Evolutionary conservation across 1,140 invertebrate genomes (phyloP).

Genomic region (Bombus consobrinus): DNA sequence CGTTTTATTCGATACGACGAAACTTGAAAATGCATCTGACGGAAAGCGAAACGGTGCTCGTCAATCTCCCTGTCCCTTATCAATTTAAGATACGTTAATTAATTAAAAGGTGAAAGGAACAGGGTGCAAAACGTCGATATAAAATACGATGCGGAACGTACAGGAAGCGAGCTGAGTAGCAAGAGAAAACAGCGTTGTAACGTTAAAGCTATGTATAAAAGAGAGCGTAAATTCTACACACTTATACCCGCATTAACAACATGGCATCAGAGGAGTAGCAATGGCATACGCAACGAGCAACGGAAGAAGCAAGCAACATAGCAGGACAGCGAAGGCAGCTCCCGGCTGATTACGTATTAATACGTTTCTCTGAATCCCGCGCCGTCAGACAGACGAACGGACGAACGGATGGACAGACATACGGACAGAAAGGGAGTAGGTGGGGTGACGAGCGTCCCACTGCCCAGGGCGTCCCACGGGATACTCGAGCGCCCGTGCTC

Average conservation of each 20-base stretch:
- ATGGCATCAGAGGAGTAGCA: constrained; percentile 51
- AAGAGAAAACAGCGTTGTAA: not conserved
- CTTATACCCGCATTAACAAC: constrained; percentile 60
- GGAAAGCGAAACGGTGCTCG: too few species aligned
- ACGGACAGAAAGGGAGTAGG: not conserved
- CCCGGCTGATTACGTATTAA: constrained; percentile 73
- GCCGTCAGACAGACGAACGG: constrained; percentile 64
- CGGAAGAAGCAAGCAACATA: constrained; percentile 59
- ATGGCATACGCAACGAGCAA: constrained; percentile 63
- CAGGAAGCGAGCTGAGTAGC: not conserved
- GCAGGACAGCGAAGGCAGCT: constrained; percentile 58
- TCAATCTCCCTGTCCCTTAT: not conserved
- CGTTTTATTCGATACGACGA: not conserved
- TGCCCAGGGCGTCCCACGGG: constrained; percentile 74
- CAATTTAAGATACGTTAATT: constrained; percentile 2
- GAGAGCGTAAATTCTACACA: constrained; percentile 24
- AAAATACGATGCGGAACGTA: not conserved
- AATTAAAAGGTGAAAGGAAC: constrained; percentile 16
- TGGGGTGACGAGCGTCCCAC: constrained; percentile 52
- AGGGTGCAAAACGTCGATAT: constrained; percentile 9
- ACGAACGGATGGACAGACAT: constrained; percentile 29
- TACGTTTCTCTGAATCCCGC: constrained; percentile 70
- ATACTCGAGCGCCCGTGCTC: constrained; percentile 69
- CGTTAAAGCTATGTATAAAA: not conserved
- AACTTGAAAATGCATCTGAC: not conserved